Base-by-base conservation (phyloP, 2,888 invertebrate species). In the Limnephilus lunatus region DNA sequence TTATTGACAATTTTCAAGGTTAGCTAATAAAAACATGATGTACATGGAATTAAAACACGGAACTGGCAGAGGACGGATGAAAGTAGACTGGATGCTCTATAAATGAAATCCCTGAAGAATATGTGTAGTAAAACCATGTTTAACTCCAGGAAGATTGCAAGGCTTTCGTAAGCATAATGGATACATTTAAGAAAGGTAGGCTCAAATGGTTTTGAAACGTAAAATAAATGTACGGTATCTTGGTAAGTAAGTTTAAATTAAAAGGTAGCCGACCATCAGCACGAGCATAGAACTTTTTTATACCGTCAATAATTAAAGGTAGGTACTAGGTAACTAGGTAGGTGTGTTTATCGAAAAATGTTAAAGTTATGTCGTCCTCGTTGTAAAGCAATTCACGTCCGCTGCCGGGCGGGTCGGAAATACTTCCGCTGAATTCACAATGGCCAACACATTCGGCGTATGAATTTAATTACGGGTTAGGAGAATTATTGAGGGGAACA, bases 361-460 rank as follows among this genome's bases (percentile, higher is more conserved):
- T 9, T 68, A 68, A 68, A n/a, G 68, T 68, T 68, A 68, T 68
- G 68, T 25, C 68, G 68, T 68, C n/a, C 25, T 68, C 39, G 25
- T 83, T 83, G 35, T 31, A 35, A 32, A 86, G 30, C 32, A 48
- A 87, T 85, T 87, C 87, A 87, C 87, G 87, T 87, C 68, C 87
- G 87, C 68, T 87, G 31, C 87, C 53, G 87, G 87, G 12, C 15
- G 15, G 53, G 48, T 87, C 87, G 53, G 30, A 68, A 87, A 87
- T 87, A 53, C 53, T 31, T 68, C 68, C 31, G 31, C 68, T 87
- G 87, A 87, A 87, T 87, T 87, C 68, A 53, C 53, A 87, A 87
- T 87, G 30, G 32, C 53, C 30, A 68, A 87, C 87, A 87, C 68
- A 87, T 68, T 53, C 53, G 31, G 68, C 53, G 48, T 68, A 87